These are phyloP conservation scores for Adelges cooleyi DNA, from an alignment of 1,140 invertebrate genomes.

Conservation along the genomic window DNA sequence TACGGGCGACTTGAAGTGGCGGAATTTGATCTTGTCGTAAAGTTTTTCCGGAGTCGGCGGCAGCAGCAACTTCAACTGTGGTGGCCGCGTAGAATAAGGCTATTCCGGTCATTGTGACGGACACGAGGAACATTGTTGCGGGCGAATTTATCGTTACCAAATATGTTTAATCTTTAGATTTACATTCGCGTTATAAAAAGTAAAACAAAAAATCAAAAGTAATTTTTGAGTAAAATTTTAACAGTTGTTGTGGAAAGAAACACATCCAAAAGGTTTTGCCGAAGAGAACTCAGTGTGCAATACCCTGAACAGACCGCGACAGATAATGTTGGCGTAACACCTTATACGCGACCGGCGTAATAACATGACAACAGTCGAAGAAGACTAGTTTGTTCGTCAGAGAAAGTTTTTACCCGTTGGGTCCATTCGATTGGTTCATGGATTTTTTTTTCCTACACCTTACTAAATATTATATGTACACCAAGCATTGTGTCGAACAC, in stretches of 20 bases:
- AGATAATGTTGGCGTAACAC: neutral
- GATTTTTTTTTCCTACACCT: neutral
- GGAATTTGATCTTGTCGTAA: neutral
- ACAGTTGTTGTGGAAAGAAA: too few species aligned
- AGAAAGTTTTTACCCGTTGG: conserved; percentile 16
- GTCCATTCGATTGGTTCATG: neutral
- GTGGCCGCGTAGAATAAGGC: neutral
- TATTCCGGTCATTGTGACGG: neutral
- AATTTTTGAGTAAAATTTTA: too few species aligned
- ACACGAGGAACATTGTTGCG: neutral
- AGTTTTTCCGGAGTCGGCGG: neutral
- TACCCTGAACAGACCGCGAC: neutral
- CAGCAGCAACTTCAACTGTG: neutral
- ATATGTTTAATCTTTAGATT: too few species aligned
- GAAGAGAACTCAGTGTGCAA: neutral
- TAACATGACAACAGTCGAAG: conserved; percentile 17
- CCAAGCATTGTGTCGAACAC: too few species aligned
- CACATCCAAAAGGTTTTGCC: too few species aligned
- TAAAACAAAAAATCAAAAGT: too few species aligned
- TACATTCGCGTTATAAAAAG: too few species aligned
- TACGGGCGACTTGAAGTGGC: conserved; percentile 7
- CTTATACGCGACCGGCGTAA: neutral
- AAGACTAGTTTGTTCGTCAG: conserved; percentile 24
- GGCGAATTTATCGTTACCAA: too few species aligned
- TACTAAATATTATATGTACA: too few species aligned